A percentile compares a stretch with the other conserved stretches of the same genome.
These are phyloP conservation scores for Stictonetta naevosa DNA, from an alignment of 2,113 vertebrate genomes.

Conservation along the genomic window DNA sequence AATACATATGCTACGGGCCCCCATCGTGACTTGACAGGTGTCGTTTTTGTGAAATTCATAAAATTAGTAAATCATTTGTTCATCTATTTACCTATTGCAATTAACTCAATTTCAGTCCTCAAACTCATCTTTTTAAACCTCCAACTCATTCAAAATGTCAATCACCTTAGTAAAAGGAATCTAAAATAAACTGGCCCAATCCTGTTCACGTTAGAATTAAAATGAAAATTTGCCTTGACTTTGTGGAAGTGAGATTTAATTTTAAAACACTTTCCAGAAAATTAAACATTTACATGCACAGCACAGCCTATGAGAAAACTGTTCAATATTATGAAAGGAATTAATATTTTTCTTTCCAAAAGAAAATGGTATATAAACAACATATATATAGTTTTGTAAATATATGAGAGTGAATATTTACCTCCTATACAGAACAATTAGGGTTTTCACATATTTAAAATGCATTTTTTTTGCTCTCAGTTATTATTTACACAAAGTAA, in stretches of 20 bases:
- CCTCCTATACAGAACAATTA: not conserved
- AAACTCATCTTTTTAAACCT: not conserved
- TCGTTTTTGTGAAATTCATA: not conserved
- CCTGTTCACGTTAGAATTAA: not conserved
- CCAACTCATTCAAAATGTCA: constrained; percentile 11
- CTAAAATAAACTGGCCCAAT: not conserved
- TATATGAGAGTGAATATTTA: not conserved
- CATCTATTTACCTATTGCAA: not conserved
- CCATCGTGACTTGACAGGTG: not conserved
- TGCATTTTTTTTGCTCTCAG: not conserved
- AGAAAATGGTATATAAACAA: not conserved
- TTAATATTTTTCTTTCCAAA: not conserved
- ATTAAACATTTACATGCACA: not conserved
- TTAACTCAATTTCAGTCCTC: not conserved
- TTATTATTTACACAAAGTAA: constrained; percentile 8
- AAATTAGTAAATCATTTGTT: not conserved
- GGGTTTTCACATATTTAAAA: not conserved
- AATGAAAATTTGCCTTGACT: not conserved
- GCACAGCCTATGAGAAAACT: not conserved
- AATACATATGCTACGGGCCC: not conserved
- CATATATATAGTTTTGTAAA: not conserved
- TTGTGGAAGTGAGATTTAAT: not conserved
- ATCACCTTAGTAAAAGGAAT: not conserved
- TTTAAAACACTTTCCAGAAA: not conserved
- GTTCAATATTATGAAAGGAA: not conserved